Evolutionary conservation across 2,797 vertebrate species (phyloP), one percentile per base, ranked within the genome.

Genomic region (Gymnothorax reevesii): DNA sequence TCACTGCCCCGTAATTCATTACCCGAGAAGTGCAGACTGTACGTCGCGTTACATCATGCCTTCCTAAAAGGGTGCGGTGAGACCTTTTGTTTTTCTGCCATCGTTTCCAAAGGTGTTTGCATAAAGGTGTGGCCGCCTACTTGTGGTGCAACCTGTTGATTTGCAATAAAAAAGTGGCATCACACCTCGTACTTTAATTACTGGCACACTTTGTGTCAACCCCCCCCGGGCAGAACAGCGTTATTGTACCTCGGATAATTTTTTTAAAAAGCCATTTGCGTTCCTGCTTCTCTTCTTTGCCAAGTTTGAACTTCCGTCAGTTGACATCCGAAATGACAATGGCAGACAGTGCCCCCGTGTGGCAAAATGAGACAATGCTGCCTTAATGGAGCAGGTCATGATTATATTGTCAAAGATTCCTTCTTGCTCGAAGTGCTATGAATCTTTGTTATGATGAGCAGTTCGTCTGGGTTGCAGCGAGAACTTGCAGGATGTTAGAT

Each of bases 1-100:
- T 42, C 33, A 42, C 33, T 79, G 15, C 12, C 49, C 90, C 93
- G 8, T 86, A 90, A 57, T 87, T 83, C 33, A 25, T 54, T 59
- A 60, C 73, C 87, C 71, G 66, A 77, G 52, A 49, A 83, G 59
- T 54, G 7, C 15, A 12, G 6, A 4, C 27, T 71, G 27, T 75
- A 20, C 54, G 82, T 4, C 4, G 20, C 2, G 84, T 87, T 57
- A 57, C 84, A 87, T 89, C 86, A 80, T 4, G 2, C 84, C 69
- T 71, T 84, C 83, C 52, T 0, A 2, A 15, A 3, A 86, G 66
- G 73, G 71, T 57, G 59, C 17, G 82, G 54, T 25, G 57, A 27
- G 27, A 15, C 71, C 71, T 75, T 13, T 27, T 54, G 5, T 22
- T 79, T 79, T 15, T 79, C 49, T 22, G 13, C 17, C 8, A 17